Percentiles rank a stretch among this genome's conserved stretches.
Evolutionary conservation across 2,797 vertebrate genomes (phyloP).

Genomic region (Alcedo atthis): DNA sequence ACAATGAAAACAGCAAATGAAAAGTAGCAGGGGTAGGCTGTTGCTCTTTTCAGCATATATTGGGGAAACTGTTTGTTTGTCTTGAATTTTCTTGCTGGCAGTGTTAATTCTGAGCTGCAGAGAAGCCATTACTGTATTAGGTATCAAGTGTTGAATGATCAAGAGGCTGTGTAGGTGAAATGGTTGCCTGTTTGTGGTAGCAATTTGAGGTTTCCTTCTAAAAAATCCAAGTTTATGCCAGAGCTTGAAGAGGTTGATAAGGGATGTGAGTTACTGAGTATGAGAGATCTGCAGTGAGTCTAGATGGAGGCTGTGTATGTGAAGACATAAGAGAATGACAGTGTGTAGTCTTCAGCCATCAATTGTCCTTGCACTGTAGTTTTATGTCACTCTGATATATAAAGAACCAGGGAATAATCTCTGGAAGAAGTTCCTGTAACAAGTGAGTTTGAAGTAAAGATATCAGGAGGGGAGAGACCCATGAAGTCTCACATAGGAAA

Average conservation of each 20-base stretch:
- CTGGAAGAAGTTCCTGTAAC: not conserved
- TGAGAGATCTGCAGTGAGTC: not conserved
- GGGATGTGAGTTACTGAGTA: not conserved
- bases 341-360: not conserved
- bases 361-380: not conserved
- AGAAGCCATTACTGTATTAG: constrained; percentile 11
- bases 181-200: not conserved
- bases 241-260: not conserved
- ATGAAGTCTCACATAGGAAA: not conserved
- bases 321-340: not conserved
- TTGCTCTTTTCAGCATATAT: constrained; percentile 40
- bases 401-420: not conserved
- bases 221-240: not conserved
- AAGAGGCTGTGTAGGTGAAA: not conserved
- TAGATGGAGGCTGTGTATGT: not conserved
- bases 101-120: constrained; percentile 5
- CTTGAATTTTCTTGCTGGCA: constrained; percentile 46
- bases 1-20: constrained; percentile 54
- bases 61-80: constrained; percentile 44
- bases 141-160: constrained; percentile 14
- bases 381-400: not conserved
- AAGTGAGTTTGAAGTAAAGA: not conserved
- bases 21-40: constrained; percentile 36
- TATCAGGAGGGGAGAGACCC: not conserved
- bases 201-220: not conserved